phyloP scores from a whole-genome alignment of 2,113 vertebrate species.

The Cinclus mexicanus region DNA sequence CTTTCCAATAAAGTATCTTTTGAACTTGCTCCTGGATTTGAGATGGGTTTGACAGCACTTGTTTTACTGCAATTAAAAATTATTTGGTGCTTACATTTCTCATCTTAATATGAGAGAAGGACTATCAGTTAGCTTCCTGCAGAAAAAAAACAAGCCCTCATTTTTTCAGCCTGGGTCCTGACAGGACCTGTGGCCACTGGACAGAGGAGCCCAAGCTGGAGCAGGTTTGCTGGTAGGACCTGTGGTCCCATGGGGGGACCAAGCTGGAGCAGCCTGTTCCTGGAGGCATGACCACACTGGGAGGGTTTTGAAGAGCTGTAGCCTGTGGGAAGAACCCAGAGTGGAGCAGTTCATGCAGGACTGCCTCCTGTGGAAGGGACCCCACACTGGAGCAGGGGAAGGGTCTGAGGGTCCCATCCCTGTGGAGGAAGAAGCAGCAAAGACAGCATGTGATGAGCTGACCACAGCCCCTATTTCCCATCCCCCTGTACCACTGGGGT shows the following conservation, averaged over 20 bases:
- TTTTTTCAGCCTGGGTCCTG: not conserved
- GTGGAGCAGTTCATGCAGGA: not conserved
- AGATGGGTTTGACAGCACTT: not conserved
- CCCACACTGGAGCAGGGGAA: rapidly evolving
- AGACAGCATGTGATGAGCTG: rapidly evolving
- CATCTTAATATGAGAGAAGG: not conserved
- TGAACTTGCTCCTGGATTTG: not conserved
- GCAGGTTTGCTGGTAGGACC: not conserved
- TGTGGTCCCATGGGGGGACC: rapidly evolving
- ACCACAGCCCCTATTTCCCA: not conserved
- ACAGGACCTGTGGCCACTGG: not conserved
- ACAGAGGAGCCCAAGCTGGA: not conserved
- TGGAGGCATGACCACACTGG: rapidly evolving
- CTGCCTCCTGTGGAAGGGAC: not conserved
- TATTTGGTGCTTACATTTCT: not conserved
- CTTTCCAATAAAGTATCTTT: not conserved
- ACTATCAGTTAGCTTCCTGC: not conserved
- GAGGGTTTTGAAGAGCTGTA: not conserved
- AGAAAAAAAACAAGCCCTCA: not conserved
- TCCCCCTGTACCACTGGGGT: too few species aligned
- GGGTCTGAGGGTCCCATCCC: too few species aligned
- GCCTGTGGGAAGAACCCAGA: rapidly evolving
- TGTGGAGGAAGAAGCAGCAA: not conserved
- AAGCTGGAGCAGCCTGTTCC: not conserved
- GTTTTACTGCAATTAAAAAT: not conserved